phyloP scores from a whole-genome alignment of 2,888 invertebrate species.

The Drosophila sordidula region DNA sequence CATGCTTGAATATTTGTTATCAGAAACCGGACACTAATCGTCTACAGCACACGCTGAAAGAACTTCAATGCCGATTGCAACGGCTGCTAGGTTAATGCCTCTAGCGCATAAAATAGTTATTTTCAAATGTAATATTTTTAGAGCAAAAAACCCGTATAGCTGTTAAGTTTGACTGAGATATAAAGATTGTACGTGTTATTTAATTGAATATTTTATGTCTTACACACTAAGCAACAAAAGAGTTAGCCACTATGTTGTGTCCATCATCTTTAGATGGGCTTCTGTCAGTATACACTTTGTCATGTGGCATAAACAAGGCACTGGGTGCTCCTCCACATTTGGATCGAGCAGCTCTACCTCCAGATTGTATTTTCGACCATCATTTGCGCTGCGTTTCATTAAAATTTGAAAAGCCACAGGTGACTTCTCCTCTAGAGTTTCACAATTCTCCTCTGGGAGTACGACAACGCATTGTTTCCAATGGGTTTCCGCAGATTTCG shows the following conservation, averaged over 20 bases:
- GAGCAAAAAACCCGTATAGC: conserved; percentile 43
- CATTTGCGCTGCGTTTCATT: conserved; percentile 85
- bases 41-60: conserved; percentile 86
- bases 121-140: conserved; percentile 34
- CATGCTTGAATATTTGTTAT: conserved; percentile 91
- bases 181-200: conserved; percentile 58
- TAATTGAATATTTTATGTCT: conserved; percentile 39
- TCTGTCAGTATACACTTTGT: conserved; percentile 92
- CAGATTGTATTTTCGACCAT: conserved; percentile 87
- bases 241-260: conserved; percentile 41
- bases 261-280: conserved; percentile 81
- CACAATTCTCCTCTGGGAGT: conserved; percentile 88
- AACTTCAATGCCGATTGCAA: conserved; percentile 84
- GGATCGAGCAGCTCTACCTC: conserved; percentile 90
- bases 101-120: conserved; percentile 24
- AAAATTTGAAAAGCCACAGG: conserved; percentile 90
- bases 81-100: conserved; percentile 61
- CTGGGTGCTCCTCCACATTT: conserved; percentile 89
- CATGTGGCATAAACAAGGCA: conserved; percentile 91
- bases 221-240: conserved; percentile 11
- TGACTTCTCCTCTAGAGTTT: conserved; percentile 85
- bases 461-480: conserved; percentile 97
- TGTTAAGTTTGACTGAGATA: conserved; percentile 74
- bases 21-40: conserved; percentile 89
- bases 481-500: conserved; percentile 91